Percentiles rank a stretch among this genome's conserved stretches.
Conservation (phyloP, 2,888 invertebrate genomes). For the Neoascia interrupta region DNA sequence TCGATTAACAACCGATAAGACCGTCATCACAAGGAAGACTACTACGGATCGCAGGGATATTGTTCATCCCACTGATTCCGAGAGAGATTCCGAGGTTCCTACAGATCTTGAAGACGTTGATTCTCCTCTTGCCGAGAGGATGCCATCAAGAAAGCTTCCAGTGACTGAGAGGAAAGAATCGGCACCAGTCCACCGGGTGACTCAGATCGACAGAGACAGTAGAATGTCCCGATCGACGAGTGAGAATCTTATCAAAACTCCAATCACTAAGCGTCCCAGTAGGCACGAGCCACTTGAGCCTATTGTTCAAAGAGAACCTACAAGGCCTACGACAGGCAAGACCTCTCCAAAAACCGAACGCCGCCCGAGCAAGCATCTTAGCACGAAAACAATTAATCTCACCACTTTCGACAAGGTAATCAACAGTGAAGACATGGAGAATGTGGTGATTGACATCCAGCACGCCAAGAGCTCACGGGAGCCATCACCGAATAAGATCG, state of each 20-base stretch:
- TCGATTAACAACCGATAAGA: neutral
- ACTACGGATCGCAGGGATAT: constrained; percentile 32
- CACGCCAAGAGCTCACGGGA: constrained; percentile 88
- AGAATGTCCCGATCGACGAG: constrained; percentile 82
- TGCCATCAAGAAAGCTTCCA: constrained; percentile 73
- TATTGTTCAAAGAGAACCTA: constrained; percentile 67
- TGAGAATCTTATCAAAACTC: constrained; percentile 82
- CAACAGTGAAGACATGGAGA: constrained; percentile 81
- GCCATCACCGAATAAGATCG: constrained; percentile 86
- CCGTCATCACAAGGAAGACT: constrained; percentile 36
- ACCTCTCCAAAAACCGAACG: constrained; percentile 70
- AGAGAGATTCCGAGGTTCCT: constrained; percentile 53
- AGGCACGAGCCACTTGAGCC: constrained; percentile 72
- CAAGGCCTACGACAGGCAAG: constrained; percentile 53
- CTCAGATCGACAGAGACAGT: constrained; percentile 78
- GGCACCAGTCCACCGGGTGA: constrained; percentile 79
- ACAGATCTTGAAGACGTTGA: constrained; percentile 52
- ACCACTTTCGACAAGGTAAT: constrained; percentile 80
- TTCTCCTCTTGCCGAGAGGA: constrained; percentile 30
- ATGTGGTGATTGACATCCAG: constrained; percentile 85
- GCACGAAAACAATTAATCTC: constrained; percentile 81
- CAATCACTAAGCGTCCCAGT: constrained; percentile 73
- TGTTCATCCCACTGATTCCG: constrained; percentile 39
- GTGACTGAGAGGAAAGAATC: constrained; percentile 79
- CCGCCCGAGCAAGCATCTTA: constrained; percentile 79